These are phyloP conservation scores for Aphelenchoides besseyi DNA, from an alignment of 1,140 invertebrate species.

Conservation along the genomic window DNA sequence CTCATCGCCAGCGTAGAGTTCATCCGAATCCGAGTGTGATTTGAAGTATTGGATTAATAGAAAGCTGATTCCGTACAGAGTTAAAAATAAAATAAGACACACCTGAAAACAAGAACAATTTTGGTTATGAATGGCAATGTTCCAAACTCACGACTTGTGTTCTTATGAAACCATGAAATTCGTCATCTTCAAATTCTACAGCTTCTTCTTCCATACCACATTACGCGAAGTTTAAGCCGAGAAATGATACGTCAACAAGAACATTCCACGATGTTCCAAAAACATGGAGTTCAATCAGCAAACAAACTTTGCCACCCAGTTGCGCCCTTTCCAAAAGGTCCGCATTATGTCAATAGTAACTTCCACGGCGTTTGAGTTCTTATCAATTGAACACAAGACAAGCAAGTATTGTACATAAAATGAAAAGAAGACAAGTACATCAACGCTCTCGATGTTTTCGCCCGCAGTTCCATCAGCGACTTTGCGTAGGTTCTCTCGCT, in stretches of 20 bases:
- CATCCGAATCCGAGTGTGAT: slow-evolving; percentile 54
- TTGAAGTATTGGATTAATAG: slow-evolving; percentile 54
- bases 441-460: background rate
- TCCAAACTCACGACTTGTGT: slow-evolving; percentile 54
- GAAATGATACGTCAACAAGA: too few species aligned
- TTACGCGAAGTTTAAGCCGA: background rate
- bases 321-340: too few species aligned
- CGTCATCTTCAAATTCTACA: slow-evolving; percentile 45
- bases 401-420: background rate
- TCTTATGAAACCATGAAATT: slow-evolving; percentile 56
- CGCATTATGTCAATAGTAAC: too few species aligned
- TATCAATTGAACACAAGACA: too few species aligned
- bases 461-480: background rate
- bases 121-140: too few species aligned
- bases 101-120: slow-evolving; percentile 43
- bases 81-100: slow-evolving; percentile 55
- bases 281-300: too few species aligned
- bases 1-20: slow-evolving; percentile 62
- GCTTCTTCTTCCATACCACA: slow-evolving; percentile 46
- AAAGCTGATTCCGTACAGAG: slow-evolving; percentile 53
- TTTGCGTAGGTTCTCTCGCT: slow-evolving; percentile 2
- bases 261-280: too few species aligned
- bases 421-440: background rate
- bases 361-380: too few species aligned
- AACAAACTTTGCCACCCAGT: background rate